Evolutionary conservation across 92 coral and sea anemone genomes (phyloP).

Genomic region (Zoanthus solanderi): DNA sequence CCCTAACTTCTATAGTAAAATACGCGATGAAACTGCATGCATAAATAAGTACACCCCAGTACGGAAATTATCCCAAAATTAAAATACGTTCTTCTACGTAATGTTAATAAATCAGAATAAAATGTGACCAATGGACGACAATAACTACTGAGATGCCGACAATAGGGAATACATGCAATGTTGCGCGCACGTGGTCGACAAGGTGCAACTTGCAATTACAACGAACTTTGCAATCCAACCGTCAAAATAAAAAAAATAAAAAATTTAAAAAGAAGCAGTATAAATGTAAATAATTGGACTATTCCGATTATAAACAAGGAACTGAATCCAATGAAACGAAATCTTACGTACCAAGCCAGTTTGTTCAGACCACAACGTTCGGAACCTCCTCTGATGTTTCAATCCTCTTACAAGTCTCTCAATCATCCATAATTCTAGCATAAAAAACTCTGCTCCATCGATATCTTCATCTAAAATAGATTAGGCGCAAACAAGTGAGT

Average conservation of each 20-base stretch:
- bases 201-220: neutral
- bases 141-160: neutral
- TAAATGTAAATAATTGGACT: neutral
- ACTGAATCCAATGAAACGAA: neutral
- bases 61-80: too few relatives aligned
- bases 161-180: neutral
- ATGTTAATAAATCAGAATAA: neutral
- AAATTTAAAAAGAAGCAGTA: neutral
- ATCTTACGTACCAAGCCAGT: slow-evolving; percentile 48
- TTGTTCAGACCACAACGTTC: slow-evolving; percentile 43
- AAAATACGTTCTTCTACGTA: neutral
- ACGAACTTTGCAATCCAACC: neutral
- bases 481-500: neutral
- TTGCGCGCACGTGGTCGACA: neutral
- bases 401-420: slow-evolving; percentile 35
- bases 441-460: slow-evolving; percentile 52
- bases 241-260: neutral
- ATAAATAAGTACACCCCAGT: too few relatives aligned
- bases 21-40: too few relatives aligned
- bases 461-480: slow-evolving; percentile 27
- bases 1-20: too few relatives aligned
- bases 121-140: neutral
- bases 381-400: slow-evolving; percentile 29
- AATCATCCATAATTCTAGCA: slow-evolving; percentile 52
- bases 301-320: neutral